Evolutionary conservation across 2,113 vertebrate genomes (phyloP).

Genomic region (Equus quagga): DNA sequence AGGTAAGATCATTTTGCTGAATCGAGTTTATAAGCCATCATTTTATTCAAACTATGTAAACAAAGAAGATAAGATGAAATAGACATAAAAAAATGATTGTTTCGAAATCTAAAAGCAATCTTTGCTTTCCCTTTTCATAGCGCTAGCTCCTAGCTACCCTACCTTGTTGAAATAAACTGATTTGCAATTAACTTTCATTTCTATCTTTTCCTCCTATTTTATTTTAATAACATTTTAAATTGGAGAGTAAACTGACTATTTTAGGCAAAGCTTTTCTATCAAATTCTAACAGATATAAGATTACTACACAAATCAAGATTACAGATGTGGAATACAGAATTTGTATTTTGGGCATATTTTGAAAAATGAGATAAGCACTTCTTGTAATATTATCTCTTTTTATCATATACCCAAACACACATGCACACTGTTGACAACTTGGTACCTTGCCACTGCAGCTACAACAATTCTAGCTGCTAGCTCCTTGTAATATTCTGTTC

Average conservation of each 20-base stretch:
- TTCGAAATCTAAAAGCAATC: slow-evolving; percentile 17
- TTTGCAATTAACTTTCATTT: slow-evolving; percentile 56
- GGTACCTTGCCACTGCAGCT: slow-evolving; percentile 94
- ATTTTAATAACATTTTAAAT: slow-evolving; percentile 30
- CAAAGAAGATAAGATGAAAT: neutral
- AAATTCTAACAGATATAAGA: slow-evolving; percentile 39
- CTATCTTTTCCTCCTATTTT: neutral
- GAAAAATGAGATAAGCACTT: neutral
- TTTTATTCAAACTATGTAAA: slow-evolving; percentile 29
- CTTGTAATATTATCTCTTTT: neutral
- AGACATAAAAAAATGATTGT: neutral
- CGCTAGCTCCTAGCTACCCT: neutral
- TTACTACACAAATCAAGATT: slow-evolving; percentile 18
- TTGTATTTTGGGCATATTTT: neutral
- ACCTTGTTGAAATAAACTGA: neutral
- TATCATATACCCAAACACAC: neutral
- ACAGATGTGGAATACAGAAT: neutral
- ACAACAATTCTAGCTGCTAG: slow-evolving; percentile 94
- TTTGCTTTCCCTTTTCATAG: slow-evolving; percentile 42
- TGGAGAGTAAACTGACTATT: neutral
- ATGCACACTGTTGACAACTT: neutral
- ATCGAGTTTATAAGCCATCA: slow-evolving; percentile 17
- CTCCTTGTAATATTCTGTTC: slow-evolving; percentile 97
- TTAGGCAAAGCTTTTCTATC: slow-evolving; percentile 41
- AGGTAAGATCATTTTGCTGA: slow-evolving; percentile 23